phyloP scores from a whole-genome alignment of 2,797 vertebrate genomes.

The Trichosurus vulpecula region DNA sequence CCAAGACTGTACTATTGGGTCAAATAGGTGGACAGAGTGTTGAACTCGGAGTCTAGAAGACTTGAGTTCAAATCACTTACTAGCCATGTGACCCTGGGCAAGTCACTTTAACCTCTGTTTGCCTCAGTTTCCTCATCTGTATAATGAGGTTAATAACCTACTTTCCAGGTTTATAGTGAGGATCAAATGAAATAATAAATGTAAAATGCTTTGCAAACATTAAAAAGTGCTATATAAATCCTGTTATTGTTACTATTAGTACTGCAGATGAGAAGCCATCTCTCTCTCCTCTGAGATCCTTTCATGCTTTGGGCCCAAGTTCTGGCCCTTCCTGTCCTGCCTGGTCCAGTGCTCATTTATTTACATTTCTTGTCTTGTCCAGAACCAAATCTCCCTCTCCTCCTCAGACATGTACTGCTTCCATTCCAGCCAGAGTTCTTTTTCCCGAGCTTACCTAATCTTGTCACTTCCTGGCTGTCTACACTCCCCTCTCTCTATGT shows the following conservation, averaged over 20 bases:
- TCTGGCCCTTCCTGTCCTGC: not conserved
- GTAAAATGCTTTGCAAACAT: not conserved
- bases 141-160: not conserved
- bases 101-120: not conserved
- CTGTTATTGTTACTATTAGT: not conserved
- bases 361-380: not conserved
- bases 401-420: not conserved
- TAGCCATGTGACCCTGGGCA: not conserved
- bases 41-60: not conserved
- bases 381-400: not conserved
- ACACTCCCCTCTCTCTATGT: not conserved
- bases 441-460: not conserved
- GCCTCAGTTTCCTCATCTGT: not conserved
- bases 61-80: not conserved
- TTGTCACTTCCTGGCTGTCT: not conserved
- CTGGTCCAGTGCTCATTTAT: not conserved
- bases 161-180: not conserved
- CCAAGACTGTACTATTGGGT: not conserved
- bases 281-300: not conserved
- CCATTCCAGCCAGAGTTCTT: not conserved
- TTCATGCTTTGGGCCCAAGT: not conserved
- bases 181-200: not conserved
- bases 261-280: not conserved
- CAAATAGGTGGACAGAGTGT: not conserved
- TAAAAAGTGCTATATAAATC: not conserved